Evolutionary conservation across 2,113 vertebrate species (phyloP).

Genomic region (Gallinago media): DNA sequence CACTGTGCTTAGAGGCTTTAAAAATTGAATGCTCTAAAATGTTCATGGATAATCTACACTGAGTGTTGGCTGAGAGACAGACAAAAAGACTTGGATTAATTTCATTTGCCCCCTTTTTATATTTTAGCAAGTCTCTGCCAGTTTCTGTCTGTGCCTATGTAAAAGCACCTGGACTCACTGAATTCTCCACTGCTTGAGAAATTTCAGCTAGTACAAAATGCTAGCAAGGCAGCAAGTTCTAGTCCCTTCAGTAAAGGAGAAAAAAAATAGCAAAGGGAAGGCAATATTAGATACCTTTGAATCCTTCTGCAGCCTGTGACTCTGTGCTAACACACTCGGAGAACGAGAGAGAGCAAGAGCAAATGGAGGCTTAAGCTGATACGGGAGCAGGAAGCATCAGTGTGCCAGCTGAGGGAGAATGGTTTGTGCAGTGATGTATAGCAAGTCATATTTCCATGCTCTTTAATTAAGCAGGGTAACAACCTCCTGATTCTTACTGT

Average conservation of each 20-base stretch:
- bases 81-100: neutral
- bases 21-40: neutral
- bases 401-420: neutral
- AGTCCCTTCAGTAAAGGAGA: rapidly evolving
- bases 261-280: neutral
- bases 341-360: neutral
- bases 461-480: neutral
- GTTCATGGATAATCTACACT: neutral
- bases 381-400: rapidly evolving
- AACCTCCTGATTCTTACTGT: neutral
- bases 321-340: neutral
- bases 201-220: neutral
- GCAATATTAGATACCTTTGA: neutral
- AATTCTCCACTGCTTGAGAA: neutral
- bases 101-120: neutral
- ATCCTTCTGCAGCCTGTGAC: neutral
- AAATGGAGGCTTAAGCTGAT: neutral
- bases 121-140: neutral
- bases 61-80: neutral
- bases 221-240: neutral
- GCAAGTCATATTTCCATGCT: neutral
- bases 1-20: neutral
- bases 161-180: neutral
- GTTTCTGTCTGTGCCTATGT: neutral
- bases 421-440: rapidly evolving